Evolutionary conservation across 1,140 invertebrate species (phyloP).

Genomic region (Euura saliciscinereae): DNA sequence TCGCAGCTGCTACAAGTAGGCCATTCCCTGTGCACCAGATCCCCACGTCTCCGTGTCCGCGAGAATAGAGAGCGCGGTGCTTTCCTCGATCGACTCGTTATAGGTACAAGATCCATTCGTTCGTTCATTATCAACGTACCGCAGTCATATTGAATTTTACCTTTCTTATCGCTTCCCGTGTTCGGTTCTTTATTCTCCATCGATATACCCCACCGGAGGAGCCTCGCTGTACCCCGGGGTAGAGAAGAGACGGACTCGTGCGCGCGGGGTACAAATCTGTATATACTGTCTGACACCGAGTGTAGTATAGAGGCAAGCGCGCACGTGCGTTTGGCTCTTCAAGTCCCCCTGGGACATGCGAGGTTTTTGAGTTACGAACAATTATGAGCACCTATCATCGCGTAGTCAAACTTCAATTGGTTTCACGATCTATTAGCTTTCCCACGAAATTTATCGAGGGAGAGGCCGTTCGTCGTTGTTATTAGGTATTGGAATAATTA

Average conservation of each 20-base stretch:
- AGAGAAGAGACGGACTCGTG: too few relatives aligned
- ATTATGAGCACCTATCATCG: too few relatives aligned
- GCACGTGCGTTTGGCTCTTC: background rate
- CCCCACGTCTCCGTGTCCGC: background rate
- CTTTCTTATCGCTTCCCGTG: background rate
- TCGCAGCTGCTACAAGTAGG: slow-evolving; percentile 17
- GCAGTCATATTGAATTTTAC: background rate
- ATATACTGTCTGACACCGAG: background rate
- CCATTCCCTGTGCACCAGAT: slow-evolving; percentile 12
- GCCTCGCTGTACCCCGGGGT: background rate
- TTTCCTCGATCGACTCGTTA: background rate
- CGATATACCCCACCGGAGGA: background rate
- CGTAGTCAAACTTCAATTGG: too few relatives aligned
- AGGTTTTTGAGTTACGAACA: too few relatives aligned
- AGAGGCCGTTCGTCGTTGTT: too few relatives aligned
- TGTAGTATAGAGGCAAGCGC: background rate
- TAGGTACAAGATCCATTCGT: background rate
- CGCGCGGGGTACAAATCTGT: background rate
- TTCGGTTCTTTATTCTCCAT: background rate
- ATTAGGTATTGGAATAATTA: too few relatives aligned
- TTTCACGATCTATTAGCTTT: too few relatives aligned
- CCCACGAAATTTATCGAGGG: too few relatives aligned
- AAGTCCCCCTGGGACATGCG: background rate
- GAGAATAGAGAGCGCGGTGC: background rate
- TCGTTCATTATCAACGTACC: background rate